Evolutionary conservation across 1,140 invertebrate genomes (phyloP), one percentile per base, ranked within the genome.

Genomic region (Habropoda laboriosa): DNA sequence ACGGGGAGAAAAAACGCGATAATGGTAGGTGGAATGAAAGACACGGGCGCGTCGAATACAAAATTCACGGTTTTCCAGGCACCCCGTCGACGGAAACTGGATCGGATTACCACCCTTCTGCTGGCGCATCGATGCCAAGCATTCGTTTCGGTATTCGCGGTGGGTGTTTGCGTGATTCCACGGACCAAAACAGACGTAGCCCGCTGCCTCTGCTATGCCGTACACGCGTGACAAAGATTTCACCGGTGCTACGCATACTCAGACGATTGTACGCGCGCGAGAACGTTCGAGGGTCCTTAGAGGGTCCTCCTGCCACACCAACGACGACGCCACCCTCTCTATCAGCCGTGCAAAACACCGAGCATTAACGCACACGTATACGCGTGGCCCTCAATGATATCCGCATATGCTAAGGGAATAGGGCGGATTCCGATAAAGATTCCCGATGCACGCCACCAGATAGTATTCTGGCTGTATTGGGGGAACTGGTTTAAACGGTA

Each of bases 341-440:
- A 1, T 35, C 77, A 47, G 8, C 64, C 45, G 45, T 61, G 42
- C 73, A 71, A 85, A 86, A 87, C 75, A 80, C 47, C 49, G 32
- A 32, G 81, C 87, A 88, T 87, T 87, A 87, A 88, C 84, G 71
- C 86, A 75, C 67, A 82, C 79, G 32, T 21, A 51, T 21, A 47
- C 45, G 38, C 47, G 68, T 60, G 5, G 4, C 21, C 27, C 75
- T 73, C 63, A 80, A 75, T 80, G 81, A 89, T 89, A 89, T 89
- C 88, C 83, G 88, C 85, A 89, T 88, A 84, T 87, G 83, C 80
- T 86, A 84, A 79, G 79, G 81, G 81, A 77, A 80, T 63, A 86
- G 87, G 79, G 45, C 13, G 66, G 40, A 71, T 71, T 71, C 53
- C 38, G 53, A 71, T 71, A 58, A 71, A 71, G 68, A 45, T 71